Conservation (phyloP, 2,888 invertebrate species). For the Epirrhoe alternata region DNA sequence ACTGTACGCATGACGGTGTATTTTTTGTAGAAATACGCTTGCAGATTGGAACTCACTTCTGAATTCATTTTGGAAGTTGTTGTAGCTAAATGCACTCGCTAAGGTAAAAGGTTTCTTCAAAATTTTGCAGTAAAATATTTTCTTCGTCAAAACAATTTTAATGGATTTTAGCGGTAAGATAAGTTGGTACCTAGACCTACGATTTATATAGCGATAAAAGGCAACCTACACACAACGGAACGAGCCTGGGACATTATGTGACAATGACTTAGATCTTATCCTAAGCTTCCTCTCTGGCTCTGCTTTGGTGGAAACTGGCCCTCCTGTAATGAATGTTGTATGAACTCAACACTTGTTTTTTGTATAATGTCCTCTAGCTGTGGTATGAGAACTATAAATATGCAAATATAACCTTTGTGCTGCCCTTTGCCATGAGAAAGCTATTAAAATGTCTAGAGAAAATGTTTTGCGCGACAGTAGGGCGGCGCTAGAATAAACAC, state of each 20-base stretch:
- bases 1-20: neutral
- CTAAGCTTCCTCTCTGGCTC: neutral
- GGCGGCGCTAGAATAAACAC: neutral
- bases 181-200: no score
- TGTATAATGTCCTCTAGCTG: neutral
- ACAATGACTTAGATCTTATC: no score
- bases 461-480: neutral
- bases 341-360: neutral
- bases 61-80: conserved; percentile 14
- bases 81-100: conserved; percentile 16
- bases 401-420: neutral
- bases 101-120: neutral
- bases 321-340: neutral
- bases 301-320: neutral
- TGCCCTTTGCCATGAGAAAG: conserved; percentile 7
- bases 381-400: neutral
- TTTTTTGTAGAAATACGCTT: neutral
- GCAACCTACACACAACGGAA: no score
- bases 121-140: neutral
- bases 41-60: conserved; percentile 5
- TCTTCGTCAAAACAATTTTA: neutral
- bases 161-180: neutral
- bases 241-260: no score
- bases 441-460: conserved; percentile 1
- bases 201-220: no score